A percentile compares a stretch with the other conserved stretches of the same genome.
These are phyloP conservation scores for Myrmecophaga tridactyla DNA, from an alignment of 2,113 vertebrate genomes.

Conservation along the genomic window DNA sequence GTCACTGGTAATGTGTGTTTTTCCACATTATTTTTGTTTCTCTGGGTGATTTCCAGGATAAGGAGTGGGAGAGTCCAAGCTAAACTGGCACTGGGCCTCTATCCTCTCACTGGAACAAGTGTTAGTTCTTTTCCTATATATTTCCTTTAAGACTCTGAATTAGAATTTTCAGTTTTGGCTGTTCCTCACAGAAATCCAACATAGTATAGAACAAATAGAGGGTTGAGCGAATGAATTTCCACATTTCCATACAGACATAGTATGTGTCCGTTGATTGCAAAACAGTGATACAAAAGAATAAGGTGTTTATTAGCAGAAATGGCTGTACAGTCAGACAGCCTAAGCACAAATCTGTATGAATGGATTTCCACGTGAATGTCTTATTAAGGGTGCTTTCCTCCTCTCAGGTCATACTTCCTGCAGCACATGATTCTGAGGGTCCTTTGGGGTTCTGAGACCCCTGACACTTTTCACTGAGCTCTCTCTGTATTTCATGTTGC, in stretches of 20 bases:
- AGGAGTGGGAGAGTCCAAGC: neutral
- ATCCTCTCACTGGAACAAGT: neutral
- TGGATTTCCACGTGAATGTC: neutral
- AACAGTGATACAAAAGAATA: too few relatives aligned
- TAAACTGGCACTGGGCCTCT: neutral
- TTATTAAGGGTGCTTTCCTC: neutral
- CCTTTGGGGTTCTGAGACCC: fast-evolving
- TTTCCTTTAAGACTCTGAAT: neutral
- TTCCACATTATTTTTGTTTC: neutral
- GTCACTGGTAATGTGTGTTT: neutral
- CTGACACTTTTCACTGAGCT: fast-evolving
- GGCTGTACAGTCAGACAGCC: too few relatives aligned
- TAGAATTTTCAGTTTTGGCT: neutral
- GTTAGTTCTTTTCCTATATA: neutral
- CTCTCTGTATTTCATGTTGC: neutral
- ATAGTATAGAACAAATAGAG: neutral
- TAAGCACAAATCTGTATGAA: too few relatives aligned
- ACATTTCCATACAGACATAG: too few relatives aligned
- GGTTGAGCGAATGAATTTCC: neutral
- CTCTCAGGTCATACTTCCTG: neutral
- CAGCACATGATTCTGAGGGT: neutral
- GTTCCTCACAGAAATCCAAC: neutral
- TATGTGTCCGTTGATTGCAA: too few relatives aligned
- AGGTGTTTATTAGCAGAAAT: too few relatives aligned
- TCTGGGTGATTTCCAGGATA: neutral